phyloP scores from a whole-genome alignment of 2,888 invertebrate species.

The Diogma glabrata region DNA sequence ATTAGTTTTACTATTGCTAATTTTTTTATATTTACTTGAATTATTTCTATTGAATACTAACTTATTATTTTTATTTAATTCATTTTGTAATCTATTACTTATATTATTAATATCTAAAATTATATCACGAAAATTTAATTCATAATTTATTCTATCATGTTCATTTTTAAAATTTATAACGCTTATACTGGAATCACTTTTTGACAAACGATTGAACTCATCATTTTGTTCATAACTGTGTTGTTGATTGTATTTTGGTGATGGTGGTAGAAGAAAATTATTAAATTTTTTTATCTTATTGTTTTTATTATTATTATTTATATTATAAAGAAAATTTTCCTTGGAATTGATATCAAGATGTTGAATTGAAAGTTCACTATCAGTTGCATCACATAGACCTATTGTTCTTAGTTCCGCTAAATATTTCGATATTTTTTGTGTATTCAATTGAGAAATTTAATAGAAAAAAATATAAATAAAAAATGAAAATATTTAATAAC shows the following conservation, averaged over 20 bases:
- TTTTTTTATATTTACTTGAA: conserved; percentile 7
- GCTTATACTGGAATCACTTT: conserved; percentile 6
- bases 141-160: conserved; percentile 17
- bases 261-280: conserved; percentile 1
- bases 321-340: conserved; percentile 7
- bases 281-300: conserved; percentile 3
- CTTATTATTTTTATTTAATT: conserved; percentile 10
- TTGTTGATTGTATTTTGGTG: background rate
- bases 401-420: conserved; percentile 29
- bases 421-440: conserved; percentile 2
- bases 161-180: conserved; percentile 13
- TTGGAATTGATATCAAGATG: conserved; percentile 13
- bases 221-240: background rate
- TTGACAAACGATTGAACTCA: conserved; percentile 3
- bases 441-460: too few relatives aligned
- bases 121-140: conserved; percentile 11
- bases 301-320: conserved; percentile 3
- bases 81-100: conserved; percentile 9
- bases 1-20: conserved; percentile 5
- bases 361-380: conserved; percentile 23
- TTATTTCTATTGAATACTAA: conserved; percentile 7
- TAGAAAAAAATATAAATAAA: background rate
- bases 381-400: conserved; percentile 23
- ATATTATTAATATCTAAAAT: conserved; percentile 12
- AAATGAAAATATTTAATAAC: background rate